These are phyloP conservation scores for Sinosuthora webbiana DNA, from an alignment of 2,113 vertebrate species.

Conservation along the genomic window DNA sequence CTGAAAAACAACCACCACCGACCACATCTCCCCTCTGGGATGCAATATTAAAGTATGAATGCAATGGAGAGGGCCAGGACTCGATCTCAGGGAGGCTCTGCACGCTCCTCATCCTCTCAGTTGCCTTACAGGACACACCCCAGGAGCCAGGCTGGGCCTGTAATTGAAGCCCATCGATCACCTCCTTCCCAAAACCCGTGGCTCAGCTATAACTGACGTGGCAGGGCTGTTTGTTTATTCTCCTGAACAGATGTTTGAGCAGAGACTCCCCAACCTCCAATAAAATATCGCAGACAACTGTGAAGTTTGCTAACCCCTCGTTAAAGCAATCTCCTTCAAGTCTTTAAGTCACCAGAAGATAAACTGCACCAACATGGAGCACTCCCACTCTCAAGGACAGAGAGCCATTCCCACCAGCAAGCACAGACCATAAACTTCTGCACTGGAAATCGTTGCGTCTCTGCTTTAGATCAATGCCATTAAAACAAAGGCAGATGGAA, in stretches of 20 bases:
- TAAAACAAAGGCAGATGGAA: constrained; percentile 16
- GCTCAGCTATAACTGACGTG: constrained; percentile 32
- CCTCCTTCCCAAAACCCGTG: constrained; percentile 25
- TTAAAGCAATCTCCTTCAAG: constrained; percentile 64
- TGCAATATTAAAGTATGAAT: background rate
- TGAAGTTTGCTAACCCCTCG: constrained; percentile 67
- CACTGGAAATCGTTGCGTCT: background rate
- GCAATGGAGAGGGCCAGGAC: background rate
- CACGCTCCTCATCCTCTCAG: background rate
- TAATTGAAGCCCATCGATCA: constrained; percentile 17
- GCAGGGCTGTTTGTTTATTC: constrained; percentile 60
- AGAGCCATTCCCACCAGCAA: background rate
- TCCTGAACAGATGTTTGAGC: constrained; percentile 59
- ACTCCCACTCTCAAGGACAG: background rate
- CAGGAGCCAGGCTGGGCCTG: background rate
- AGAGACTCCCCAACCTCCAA: constrained; percentile 16
- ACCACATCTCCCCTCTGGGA: background rate
- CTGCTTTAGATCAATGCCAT: constrained; percentile 39
- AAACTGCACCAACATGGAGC: background rate
- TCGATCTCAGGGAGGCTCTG: rapidly evolving
- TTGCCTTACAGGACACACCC: background rate
- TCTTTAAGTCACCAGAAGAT: constrained; percentile 38
- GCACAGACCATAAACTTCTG: constrained; percentile 2
- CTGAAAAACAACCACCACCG: background rate
- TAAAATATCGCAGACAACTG: constrained; percentile 64